phyloP scores from a whole-genome alignment of 2,888 invertebrate genomes.

The Hyposoter dolosus region DNA sequence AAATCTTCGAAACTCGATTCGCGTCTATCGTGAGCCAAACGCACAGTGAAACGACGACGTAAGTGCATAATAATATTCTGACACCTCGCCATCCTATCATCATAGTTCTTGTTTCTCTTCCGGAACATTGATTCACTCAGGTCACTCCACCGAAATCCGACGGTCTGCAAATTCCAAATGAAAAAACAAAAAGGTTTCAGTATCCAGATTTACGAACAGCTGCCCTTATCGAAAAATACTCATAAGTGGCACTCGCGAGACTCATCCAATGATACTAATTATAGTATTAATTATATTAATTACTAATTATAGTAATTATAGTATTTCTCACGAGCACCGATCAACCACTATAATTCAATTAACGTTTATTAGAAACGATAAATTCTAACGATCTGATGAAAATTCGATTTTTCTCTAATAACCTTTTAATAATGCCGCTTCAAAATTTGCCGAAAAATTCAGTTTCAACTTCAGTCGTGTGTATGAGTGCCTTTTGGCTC shows the following conservation, averaged over 20 bases:
- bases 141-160: constrained; percentile 24
- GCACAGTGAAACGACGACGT: constrained; percentile 60
- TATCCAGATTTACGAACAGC: not conserved
- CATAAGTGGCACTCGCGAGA: too few species aligned
- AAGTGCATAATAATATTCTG: constrained; percentile 68
- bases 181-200: not conserved
- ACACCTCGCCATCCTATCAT: constrained; percentile 76
- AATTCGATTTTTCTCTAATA: not conserved
- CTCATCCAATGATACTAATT: too few species aligned
- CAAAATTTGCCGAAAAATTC: not conserved
- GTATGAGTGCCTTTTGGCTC: too few species aligned
- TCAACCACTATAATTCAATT: too few species aligned
- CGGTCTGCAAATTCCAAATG: constrained; percentile 35
- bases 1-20: constrained; percentile 54
- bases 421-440: not conserved
- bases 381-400: not conserved
- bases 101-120: constrained; percentile 70
- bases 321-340: too few species aligned
- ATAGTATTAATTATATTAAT: too few species aligned
- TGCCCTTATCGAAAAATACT: not conserved
- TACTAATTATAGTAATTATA: too few species aligned
- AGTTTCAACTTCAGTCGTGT: too few species aligned
- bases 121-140: constrained; percentile 73
- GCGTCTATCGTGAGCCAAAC: constrained; percentile 55
- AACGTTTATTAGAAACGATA: not conserved